Base-by-base conservation (phyloP, 2,797 vertebrate genomes). In the Cichlasoma orientale region DNA sequence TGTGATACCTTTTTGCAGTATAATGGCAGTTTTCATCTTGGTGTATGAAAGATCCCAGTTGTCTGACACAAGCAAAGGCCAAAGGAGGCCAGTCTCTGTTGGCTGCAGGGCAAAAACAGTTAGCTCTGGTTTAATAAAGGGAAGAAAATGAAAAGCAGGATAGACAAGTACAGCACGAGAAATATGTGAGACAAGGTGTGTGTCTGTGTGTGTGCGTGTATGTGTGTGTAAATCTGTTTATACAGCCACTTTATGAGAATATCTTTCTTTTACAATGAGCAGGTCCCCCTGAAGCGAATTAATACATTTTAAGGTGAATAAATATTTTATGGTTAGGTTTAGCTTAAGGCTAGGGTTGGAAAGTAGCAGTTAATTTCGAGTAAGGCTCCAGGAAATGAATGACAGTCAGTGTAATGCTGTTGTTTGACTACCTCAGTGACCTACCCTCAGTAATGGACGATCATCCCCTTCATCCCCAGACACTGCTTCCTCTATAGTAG, bases 81-180 rank as follows among this genome's bases (percentile, higher is more conserved):
- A 68, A 70, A 50, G 59, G 57, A 86, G 72, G 83, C 75, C 70
- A 84, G 61, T 36, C 27, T 80, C 44, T 38, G 70, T 56, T 19
- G 2, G 71, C 78, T 78, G 54, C 53, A 61, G 66, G 74, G 74
- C 74, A 78, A 76, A 63, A 86, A 83, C 78, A 72, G 56, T 79
- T 85, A 73, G 25, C 71, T 86, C 31, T 73, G 29, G 44, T 52
- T 77, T 55, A 79, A 83, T 76, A 59, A 84, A 86, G 59, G 36
- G 7, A 31, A 18, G 4, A 31, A 69, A 74, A 78, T 57, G 9
- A 74, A 77, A 75, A 57, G 74, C 47, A 56, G 58, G 61, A 80
- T n/a, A 19, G 76, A 83, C 66, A 72, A 52, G 41, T 78, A 73
- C 8, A 58, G n/a, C 31, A 31, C 71, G 47, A 69, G 16, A 76